Evolutionary conservation across 2,797 vertebrate genomes (phyloP), one percentile per base, ranked within the genome.

Genomic region (Microhierax caerulescens): DNA sequence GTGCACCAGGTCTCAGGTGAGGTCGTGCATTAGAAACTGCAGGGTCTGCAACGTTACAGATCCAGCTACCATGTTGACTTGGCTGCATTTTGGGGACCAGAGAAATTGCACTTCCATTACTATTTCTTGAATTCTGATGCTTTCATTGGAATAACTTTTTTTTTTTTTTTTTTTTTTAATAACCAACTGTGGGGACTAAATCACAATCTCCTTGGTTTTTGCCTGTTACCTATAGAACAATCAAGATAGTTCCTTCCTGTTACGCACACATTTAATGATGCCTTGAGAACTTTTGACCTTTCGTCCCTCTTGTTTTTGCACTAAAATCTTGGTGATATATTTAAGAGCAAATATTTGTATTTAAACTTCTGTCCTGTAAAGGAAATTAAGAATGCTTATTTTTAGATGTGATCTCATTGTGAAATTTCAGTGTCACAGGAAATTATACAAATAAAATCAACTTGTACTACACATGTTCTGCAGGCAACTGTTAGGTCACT

Each of bases 381-480:
- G 88, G 90, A 97, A 96, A 96, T 61, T 60, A 94, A 96, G 94
- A 93, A 75, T 82, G 22, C 56, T 81, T 93, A 82, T 93, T 97
- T 93, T 95, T 80, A 91, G 93, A 82, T 87, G 74, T 91, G 80
- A 96, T 89, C 80, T 96, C 84, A 89, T 61, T 88, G 82, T 76
- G 90, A 85, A 80, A 88, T 95, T 92, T 89, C 88, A 93, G 28
- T 80, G 86, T 92, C 53, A 61, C 74, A 85, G 94, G 86, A 95
- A 96, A 89, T 89, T 27, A 91, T 39, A 93, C 63, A 94, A 95
- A 82, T 72, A 92, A 95, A 93, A 96, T 90, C 32, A 84, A 70
- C 51, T 92, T 60, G 74, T 68, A 83, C 64, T 83, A 61, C 86
- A 87, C 10, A 3, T 80, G 57, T 88, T 93, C 56, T 94, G 75